phyloP scores from a whole-genome alignment of 2,797 vertebrate species.

The Dryobates pubescens region DNA sequence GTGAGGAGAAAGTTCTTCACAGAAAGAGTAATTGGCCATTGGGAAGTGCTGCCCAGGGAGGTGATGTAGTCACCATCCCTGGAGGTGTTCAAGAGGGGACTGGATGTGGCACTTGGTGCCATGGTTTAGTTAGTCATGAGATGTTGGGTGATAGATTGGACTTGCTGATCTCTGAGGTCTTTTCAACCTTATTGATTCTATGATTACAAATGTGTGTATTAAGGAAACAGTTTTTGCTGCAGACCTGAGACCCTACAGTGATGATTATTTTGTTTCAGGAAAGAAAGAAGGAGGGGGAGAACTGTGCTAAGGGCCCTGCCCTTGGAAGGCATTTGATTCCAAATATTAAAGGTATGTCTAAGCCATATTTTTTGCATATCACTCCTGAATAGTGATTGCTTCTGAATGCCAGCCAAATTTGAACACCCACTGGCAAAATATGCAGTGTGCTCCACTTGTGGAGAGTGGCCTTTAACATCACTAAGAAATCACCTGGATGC shows the following conservation, averaged over 20 bases:
- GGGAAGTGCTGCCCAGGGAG: no score
- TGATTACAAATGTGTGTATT: neutral
- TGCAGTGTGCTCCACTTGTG: neutral
- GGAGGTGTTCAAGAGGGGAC: no score
- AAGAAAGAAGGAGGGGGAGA: neutral
- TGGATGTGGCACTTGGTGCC: no score
- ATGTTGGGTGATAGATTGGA: no score
- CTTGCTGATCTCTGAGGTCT: no score
- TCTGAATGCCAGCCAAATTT: neutral
- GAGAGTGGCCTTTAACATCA: neutral
- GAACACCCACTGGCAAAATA: neutral
- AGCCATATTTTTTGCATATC: neutral
- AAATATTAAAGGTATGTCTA: neutral
- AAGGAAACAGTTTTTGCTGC: neutral
- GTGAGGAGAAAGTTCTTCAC: no score
- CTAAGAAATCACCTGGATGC: neutral
- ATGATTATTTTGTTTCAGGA: neutral
- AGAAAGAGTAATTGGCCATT: no score
- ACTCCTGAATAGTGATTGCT: neutral
- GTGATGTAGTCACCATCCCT: no score
- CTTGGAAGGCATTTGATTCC: neutral
- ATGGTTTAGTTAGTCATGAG: no score
- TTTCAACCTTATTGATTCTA: no score
- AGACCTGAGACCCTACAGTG: neutral
- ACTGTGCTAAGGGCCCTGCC: neutral